These are phyloP conservation scores for Erannis defoliaria DNA, from an alignment of 2,888 invertebrate genomes.

Conservation along the genomic window DNA sequence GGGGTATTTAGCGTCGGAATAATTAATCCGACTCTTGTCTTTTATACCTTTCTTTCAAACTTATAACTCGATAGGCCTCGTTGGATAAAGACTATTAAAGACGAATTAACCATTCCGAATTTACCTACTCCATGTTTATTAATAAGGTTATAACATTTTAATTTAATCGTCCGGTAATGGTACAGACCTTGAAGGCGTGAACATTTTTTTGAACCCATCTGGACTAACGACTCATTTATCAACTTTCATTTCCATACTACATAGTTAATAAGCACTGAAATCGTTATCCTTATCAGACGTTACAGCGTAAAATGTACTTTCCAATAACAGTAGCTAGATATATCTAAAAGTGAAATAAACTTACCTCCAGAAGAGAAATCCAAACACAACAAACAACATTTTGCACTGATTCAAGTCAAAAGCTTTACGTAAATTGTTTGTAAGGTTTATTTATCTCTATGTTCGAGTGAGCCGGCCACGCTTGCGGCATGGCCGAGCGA, in stretches of 20 bases:
- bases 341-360: slow-evolving; percentile 21
- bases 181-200: neutral
- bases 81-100: no score
- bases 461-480: slow-evolving; percentile 2
- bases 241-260: neutral
- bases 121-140: neutral
- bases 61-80: no score
- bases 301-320: neutral
- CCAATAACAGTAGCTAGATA: neutral
- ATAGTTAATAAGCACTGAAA: neutral
- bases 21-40: no score
- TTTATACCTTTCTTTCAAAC: no score
- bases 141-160: no score
- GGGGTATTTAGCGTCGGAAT: no score
- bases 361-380: slow-evolving; percentile 38
- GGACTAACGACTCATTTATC: neutral
- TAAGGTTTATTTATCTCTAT: slow-evolving; percentile 13
- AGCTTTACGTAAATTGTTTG: neutral
- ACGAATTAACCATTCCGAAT: no score
- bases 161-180: no score
- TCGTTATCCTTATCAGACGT: slow-evolving; percentile 10
- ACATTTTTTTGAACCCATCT: slow-evolving; percentile 11
- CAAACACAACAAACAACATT: slow-evolving; percentile 30
- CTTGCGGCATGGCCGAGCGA: slow-evolving; percentile 21
- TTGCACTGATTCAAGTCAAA: slow-evolving; percentile 22